Base-by-base conservation (phyloP, 1,140 invertebrate species). In the Cotesia chilonis region DNA sequence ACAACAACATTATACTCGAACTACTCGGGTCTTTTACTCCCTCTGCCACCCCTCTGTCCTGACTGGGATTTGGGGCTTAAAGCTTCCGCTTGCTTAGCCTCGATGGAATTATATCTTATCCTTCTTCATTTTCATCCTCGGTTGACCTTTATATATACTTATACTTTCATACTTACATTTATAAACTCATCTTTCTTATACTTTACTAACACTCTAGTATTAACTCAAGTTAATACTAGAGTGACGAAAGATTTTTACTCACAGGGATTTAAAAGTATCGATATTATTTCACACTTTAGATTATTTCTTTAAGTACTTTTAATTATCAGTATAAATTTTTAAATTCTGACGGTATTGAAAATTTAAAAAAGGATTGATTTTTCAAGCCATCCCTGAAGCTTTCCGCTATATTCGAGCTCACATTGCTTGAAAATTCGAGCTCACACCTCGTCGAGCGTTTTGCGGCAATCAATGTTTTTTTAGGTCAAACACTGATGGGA, bases 101-200 rank as follows among this genome's bases (percentile, higher is more conserved):
- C 54, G 36, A 38, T 10, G 60, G 69, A 37, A 71, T 71, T 71
- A 71, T 17, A 51, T 71, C 67, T 68, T 68, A 68, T 68, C 67
- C 65, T 55, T 36, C n/a, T 52, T 67, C 47, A 67, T 37, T 54
- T 20, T 55, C 65, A 67, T 65, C 38, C 66, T 55, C 12, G 35
- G 51, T 54, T 12, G 17, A 38, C 36, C 47, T 51, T 47, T 66
- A 66, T 66, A 38, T 66, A 59, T 20, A 59, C 20, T 59, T 59
- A 20, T 20, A 10, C 57, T 47, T 47, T 47, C 10, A 47, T 47
- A 10, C 41, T 47, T 6, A 47, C 41, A 47, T 10, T 47, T 47
- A 47, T 47, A 47, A 10, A 47, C 41, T 47, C 20, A 59, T 59
- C 4, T 20, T 59, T 52, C 51, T 9, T 37, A n/a, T 37, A 28